Evolutionary conservation across 2,113 vertebrate genomes (phyloP).

Genomic region (Ranitomeya variabilis): DNA sequence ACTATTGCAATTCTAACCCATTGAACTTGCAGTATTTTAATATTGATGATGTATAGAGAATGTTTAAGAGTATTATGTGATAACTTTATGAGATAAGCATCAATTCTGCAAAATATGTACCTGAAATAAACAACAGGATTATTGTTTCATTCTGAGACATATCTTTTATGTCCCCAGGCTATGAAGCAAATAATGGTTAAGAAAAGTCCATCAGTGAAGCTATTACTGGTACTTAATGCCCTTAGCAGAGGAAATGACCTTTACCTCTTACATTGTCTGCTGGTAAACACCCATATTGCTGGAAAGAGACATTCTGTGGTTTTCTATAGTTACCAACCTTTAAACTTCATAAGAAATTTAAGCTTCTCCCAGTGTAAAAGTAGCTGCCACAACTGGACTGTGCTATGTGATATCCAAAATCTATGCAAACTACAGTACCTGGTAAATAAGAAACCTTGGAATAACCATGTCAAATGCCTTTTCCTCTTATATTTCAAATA

Average conservation of each 20-base stretch:
- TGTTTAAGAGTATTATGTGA: not conserved
- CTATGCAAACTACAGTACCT: not conserved
- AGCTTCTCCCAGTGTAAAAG: not conserved
- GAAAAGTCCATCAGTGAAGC: not conserved
- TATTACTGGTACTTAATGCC: slow-evolving; percentile 23
- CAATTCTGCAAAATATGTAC: not conserved
- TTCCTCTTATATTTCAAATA: too few relatives aligned
- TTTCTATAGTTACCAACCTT: slow-evolving; percentile 24
- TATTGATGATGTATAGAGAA: too few relatives aligned
- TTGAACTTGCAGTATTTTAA: too few relatives aligned
- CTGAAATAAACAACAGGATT: not conserved
- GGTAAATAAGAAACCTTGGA: not conserved
- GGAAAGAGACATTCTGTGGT: slow-evolving; percentile 5
- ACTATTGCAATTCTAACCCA: too few relatives aligned
- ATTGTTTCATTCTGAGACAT: not conserved
- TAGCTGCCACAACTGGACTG: not conserved
- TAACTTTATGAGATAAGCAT: not conserved
- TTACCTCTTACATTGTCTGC: not conserved
- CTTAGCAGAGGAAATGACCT: slow-evolving; percentile 8
- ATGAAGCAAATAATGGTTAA: not conserved
- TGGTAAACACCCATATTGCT: not conserved
- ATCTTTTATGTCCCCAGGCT: not conserved
- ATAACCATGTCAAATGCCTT: too few relatives aligned
- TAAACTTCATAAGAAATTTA: slow-evolving; percentile 21
- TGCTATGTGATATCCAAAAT: not conserved